Evolutionary conservation across 2,797 vertebrate species (phyloP).

Genomic region (Schizothorax lantsangensis): DNA sequence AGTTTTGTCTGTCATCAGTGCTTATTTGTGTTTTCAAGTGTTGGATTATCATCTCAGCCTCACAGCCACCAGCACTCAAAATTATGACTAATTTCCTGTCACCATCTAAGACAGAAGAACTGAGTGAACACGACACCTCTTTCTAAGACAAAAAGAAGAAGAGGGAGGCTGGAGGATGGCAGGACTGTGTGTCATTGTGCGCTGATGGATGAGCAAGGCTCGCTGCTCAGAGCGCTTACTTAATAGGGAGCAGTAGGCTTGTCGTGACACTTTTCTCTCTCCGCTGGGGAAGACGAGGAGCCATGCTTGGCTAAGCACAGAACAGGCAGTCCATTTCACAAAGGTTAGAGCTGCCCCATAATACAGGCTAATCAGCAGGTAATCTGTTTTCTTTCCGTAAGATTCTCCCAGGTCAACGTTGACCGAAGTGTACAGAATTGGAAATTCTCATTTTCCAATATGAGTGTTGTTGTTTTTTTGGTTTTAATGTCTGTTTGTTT

Average conservation of each 20-base stretch:
- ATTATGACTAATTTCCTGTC: slow-evolving; percentile 35
- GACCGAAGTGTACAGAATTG: slow-evolving; percentile 60
- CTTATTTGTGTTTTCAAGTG: slow-evolving; percentile 47
- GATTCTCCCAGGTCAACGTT: slow-evolving; percentile 67
- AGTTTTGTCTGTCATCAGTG: slow-evolving; percentile 23
- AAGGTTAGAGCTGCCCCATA: slow-evolving; percentile 76
- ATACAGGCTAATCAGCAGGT: slow-evolving; percentile 75
- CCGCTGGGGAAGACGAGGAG: slow-evolving; percentile 60
- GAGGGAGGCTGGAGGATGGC: slow-evolving; percentile 34
- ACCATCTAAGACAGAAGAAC: slow-evolving; percentile 40
- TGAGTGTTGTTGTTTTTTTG: background rate
- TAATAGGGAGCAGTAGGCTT: slow-evolving; percentile 77
- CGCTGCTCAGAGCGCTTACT: slow-evolving; percentile 79
- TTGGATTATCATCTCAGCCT: slow-evolving; percentile 42
- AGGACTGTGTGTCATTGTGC: slow-evolving; percentile 60
- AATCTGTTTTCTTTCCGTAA: slow-evolving; percentile 71
- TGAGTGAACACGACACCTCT: slow-evolving; percentile 49
- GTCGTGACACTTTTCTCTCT: slow-evolving; percentile 64
- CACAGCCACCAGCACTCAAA: slow-evolving; percentile 14
- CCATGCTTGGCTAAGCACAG: slow-evolving; percentile 68
- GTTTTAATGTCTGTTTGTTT: background rate
- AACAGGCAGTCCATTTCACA: slow-evolving; percentile 71
- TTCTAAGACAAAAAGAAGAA: slow-evolving; percentile 27
- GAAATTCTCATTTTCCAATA: slow-evolving; percentile 50
- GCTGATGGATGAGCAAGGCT: slow-evolving; percentile 75